phyloP scores from a whole-genome alignment of 2,797 vertebrate species.

The Lepus townsendii region DNA sequence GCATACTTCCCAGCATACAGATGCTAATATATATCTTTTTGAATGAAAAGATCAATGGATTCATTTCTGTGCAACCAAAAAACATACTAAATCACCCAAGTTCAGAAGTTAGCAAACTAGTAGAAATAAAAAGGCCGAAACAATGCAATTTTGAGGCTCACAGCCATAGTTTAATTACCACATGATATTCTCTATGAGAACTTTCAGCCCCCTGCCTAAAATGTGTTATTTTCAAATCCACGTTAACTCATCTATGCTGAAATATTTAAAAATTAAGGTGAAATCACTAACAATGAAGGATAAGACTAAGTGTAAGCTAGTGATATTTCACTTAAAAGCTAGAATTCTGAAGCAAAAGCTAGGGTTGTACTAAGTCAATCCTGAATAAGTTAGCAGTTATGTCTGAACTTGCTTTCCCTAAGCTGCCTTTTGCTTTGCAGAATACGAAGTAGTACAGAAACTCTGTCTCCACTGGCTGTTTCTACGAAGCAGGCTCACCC shows the following conservation, averaged over 20 bases:
- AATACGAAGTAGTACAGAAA: not conserved
- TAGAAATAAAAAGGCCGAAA: constrained; percentile 21
- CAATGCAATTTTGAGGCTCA: not conserved
- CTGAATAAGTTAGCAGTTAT: not conserved
- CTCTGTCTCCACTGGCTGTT: not conserved
- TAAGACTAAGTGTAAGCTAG: not conserved
- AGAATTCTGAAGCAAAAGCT: not conserved
- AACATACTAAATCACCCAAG: constrained; percentile 14
- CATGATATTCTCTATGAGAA: not conserved
- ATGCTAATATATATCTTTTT: not conserved
- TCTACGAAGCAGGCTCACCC: not conserved
- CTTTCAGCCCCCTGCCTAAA: not conserved
- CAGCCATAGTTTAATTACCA: not conserved
- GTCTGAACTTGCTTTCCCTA: not conserved
- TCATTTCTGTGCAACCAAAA: constrained; percentile 10
- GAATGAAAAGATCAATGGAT: constrained; percentile 42
- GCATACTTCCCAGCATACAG: not conserved
- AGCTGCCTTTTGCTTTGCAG: not conserved
- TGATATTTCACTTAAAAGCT: not conserved
- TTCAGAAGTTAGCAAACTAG: constrained; percentile 32
- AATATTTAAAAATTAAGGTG: constrained; percentile 30
- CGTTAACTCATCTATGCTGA: not conserved
- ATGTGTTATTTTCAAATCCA: not conserved
- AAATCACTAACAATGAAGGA: not conserved
- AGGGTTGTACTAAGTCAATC: not conserved